Base-by-base conservation (phyloP, 2,113 vertebrate genomes). In the Leucopsar rothschildi region DNA sequence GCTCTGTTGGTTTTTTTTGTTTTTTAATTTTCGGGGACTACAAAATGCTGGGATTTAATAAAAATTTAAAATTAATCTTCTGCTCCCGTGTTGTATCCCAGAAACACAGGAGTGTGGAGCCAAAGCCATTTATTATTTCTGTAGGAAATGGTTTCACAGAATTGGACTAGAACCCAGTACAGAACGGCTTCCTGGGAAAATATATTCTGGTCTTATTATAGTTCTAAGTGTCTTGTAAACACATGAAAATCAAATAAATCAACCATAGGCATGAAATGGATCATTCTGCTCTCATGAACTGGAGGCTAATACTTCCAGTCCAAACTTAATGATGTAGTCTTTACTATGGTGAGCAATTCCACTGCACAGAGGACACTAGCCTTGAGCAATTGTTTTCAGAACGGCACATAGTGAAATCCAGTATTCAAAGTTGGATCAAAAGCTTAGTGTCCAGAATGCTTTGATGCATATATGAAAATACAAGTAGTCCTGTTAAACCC, bases 131-230 rank as follows among this genome's bases (percentile, higher is more conserved):
- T 82, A 87, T 86, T 84, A 53, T 71, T 86, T 90, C 71, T 86
- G 82, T 37, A 77, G 61, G 76, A 94, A 96, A 93, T 35, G n/a
- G 52, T 86, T 95, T 88, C 82, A 88, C 18, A 88, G 56, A 76
- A 52, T 61, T 64, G 40, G 68, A 83, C 69, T 60, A 78, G 69
- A 47, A 83, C 49, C 44, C 40, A 75, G 47, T 69, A 86, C 8
- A 49, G 27, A 94, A 88, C 24, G 86, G 68, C 53, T 81, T 91
- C 82, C 90, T 88, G 86, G 69, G 83, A 91, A 97, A 96, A 95
- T 31, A 78, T 9, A 85, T 86, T 88, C 55, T 78, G 75, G 69
- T 82, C 80, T 90, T 93, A 82, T 73, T 78, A 86, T 75, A 95
- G 84, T 90, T 68, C 44, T 53, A 85, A 92, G 70, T 78, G 80